These are phyloP conservation scores for Megaceryle alcyon DNA, from an alignment of 2,797 vertebrate genomes.

Conservation along the genomic window DNA sequence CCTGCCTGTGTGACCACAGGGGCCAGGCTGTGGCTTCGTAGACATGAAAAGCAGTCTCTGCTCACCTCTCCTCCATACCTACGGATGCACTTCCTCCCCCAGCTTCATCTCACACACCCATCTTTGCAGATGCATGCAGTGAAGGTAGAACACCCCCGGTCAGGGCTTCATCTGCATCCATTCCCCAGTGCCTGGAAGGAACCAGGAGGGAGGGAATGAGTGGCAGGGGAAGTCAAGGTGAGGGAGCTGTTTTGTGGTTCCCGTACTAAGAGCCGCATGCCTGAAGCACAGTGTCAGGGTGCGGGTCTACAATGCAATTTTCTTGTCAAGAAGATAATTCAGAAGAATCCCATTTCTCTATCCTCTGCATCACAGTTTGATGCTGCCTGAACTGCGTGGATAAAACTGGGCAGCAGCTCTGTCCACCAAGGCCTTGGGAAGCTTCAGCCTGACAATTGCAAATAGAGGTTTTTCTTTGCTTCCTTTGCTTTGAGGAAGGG, in stretches of 20 bases:
- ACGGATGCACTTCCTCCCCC: fast-evolving
- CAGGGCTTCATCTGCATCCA: background rate
- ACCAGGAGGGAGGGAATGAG: background rate
- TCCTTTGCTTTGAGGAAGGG: background rate
- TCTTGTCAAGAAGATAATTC: background rate
- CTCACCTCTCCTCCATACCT: background rate
- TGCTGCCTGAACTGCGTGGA: background rate
- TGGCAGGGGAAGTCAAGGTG: background rate
- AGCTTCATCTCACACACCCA: background rate
- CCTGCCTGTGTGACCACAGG: background rate
- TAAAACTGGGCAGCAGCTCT: background rate
- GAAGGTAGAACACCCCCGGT: background rate
- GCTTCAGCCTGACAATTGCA: background rate
- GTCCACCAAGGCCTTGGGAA: background rate
- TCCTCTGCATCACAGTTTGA: background rate
- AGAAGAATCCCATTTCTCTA: background rate
- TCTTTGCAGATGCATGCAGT: fast-evolving
- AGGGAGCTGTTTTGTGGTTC: background rate
- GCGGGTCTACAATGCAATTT: background rate
- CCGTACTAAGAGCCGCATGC: fast-evolving
- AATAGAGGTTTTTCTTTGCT: background rate
- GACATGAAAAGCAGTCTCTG: background rate
- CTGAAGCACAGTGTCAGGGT: background rate
- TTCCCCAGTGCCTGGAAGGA: background rate
- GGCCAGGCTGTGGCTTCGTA: background rate